Evolutionary conservation across 2,797 vertebrate genomes (phyloP), one percentile per base, ranked within the genome.

Genomic region (Rhinogobio ventralis): DNA sequence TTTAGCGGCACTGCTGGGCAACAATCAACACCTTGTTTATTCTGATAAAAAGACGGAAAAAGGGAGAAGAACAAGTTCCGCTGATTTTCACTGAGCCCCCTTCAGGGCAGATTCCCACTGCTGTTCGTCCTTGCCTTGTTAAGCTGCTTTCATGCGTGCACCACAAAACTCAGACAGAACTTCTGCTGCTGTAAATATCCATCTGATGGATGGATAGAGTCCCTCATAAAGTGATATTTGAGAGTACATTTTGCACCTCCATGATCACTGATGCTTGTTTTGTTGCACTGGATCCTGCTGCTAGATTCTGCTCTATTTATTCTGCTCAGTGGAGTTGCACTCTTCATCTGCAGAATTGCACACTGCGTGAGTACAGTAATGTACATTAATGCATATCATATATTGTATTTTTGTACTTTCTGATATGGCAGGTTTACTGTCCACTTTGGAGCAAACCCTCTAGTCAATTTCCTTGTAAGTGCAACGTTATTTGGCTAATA

Each of bases 1-100:
- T 72, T 86, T 23, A 77, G 49, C 51, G 46, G 72, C 60, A 64
- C 79, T 74, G 60, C 33, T 67, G 81, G 84, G 75, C 68, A 28
- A 19, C 20, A 71, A 83, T 62, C 68, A 86, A 71, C 33, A 86
- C 17, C 33, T 79, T 86, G 68, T 90, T 79, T 82, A 69, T 81
- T 78, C 49, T 64, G 78, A 78, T 55, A 77, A 39, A 81, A 60
- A 20, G 46, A 39, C 15, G 23, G 2, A 33, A 57, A 75, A 71
- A 83, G 78, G 20, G 14, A 85, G 74, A 55, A 69, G 42, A 85
- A 7, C 55, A 76, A 74, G 13, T 83, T 62, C 39, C 25, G 55
- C 42, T 81, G 55, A 81, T 81, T 81, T 68, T 36, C 78, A 53
- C 68, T 79, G 71, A 85, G 84, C 76, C 66, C 81, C 83, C 86